Conservation (phyloP, 2,888 invertebrate species). For the Lycocerus yunnanus region DNA sequence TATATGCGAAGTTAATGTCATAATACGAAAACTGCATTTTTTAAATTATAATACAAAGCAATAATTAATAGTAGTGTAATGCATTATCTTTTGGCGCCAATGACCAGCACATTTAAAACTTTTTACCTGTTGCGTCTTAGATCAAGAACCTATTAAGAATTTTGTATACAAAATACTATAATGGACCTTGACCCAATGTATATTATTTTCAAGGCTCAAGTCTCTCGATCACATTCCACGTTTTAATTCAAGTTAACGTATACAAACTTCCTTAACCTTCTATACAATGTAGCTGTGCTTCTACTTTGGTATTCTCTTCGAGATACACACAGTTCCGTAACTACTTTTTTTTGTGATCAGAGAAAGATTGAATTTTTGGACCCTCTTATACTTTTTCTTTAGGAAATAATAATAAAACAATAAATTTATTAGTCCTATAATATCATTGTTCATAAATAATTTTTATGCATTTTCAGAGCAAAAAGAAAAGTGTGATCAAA, state of each 20-base stretch:
- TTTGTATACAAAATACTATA: not conserved
- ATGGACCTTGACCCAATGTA: slow-evolving; percentile 2
- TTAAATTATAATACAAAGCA: not conserved
- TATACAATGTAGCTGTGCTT: too few relatives aligned
- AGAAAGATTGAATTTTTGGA: too few relatives aligned
- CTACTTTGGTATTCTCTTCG: not conserved
- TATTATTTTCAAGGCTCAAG: not conserved
- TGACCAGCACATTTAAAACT: not conserved
- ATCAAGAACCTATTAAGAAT: slow-evolving; percentile 1
- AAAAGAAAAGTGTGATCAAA: too few relatives aligned
- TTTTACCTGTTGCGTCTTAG: not conserved
- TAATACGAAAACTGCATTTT: not conserved
- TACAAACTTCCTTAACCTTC: not conserved
- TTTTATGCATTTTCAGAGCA: too few relatives aligned
- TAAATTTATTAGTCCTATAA: too few relatives aligned
- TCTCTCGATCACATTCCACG: not conserved
- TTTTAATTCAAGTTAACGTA: not conserved
- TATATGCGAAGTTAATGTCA: not conserved
- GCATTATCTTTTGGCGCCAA: not conserved
- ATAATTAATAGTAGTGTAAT: not conserved
- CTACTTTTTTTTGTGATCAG: too few relatives aligned
- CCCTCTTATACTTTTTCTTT: too few relatives aligned
- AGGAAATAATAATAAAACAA: too few relatives aligned
- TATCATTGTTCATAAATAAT: too few relatives aligned
- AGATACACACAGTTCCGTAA: too few relatives aligned